Base-by-base conservation (phyloP, 1,140 invertebrate species). In the Cepaea nemoralis region DNA sequence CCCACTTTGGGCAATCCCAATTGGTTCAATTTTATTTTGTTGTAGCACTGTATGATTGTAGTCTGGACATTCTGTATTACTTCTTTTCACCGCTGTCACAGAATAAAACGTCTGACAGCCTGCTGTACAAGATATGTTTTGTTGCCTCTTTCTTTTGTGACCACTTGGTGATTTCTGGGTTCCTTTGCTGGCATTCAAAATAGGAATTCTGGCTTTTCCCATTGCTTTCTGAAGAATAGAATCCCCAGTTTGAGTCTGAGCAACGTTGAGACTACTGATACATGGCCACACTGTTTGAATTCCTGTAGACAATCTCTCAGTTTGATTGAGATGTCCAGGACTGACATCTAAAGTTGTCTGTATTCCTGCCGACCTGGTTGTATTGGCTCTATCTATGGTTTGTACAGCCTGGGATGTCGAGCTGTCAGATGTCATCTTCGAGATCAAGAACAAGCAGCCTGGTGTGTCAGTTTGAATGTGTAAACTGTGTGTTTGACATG, bases 361-460 rank as follows among this genome's bases (percentile, higher is more conserved):
- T 31, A 76, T 76, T 12, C 74, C 55, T n/a, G 74, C 74, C 3
- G 74, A 35, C 55, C 48, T 76, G 40, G 70, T 73, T 12, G 22
- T 42, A 19, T 19, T 40, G 1, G 10, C n/a, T 8, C 42, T 10
- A 8, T 31, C n/a, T 12, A 42, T 31, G 2, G 74, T 76, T 37
- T 76, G 74, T 5, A 76, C 66, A 35, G 50, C 70, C 40, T 77
- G 66, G 0, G 78, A 73, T 40, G 50, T 77, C 75, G 19, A 45
- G n/a, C 55, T 82, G 73, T 82, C 48, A 40, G 71, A 50, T 45
- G 73, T 76, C 81, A 63, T 79, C 77, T 33, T 78, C 24, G 37
- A 42, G 39, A 73, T 45, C 5, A 42, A 73, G 27, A 73, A 42
- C 70, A 16, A 27, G 24, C 39, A 35, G 1, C 37, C 70, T 16